phyloP scores from a whole-genome alignment of 2,888 invertebrate genomes.

The Parascotia fuliginaria region DNA sequence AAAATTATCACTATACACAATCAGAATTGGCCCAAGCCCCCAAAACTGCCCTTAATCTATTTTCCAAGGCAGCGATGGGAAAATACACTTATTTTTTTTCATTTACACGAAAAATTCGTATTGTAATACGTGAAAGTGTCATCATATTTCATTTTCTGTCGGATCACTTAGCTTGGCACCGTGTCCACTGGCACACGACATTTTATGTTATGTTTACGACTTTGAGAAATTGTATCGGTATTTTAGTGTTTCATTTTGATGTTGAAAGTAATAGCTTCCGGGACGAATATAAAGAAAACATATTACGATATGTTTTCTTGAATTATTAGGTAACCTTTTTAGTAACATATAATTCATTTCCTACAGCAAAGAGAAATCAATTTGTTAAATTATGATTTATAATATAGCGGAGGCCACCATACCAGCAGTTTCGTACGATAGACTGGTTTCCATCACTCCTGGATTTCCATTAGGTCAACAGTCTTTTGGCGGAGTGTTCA shows the following conservation, averaged over 20 bases:
- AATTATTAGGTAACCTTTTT: no score
- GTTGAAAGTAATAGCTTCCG: background rate
- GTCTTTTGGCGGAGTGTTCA: no score
- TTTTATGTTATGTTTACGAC: slow-evolving; percentile 8
- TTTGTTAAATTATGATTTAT: no score
- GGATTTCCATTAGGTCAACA: no score
- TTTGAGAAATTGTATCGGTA: slow-evolving; percentile 6
- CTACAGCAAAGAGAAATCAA: no score
- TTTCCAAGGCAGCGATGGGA: slow-evolving; percentile 26
- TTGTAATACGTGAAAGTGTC: slow-evolving; percentile 84
- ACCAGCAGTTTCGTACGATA: no score
- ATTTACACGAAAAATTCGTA: slow-evolving; percentile 80
- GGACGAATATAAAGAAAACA: background rate
- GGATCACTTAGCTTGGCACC: slow-evolving; percentile 76
- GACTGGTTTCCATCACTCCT: no score
- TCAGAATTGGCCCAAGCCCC: background rate
- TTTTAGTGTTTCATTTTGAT: background rate
- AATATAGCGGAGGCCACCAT: no score
- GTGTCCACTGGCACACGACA: slow-evolving; percentile 60
- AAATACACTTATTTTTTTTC: slow-evolving; percentile 59
- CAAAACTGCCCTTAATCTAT: slow-evolving; percentile 10
- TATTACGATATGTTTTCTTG: no score
- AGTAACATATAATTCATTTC: no score
- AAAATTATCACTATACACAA: background rate
- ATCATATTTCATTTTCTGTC: slow-evolving; percentile 83